These are phyloP conservation scores for Sebastes vulpes DNA, from an alignment of 2,797 vertebrate species.

Conservation along the genomic window DNA sequence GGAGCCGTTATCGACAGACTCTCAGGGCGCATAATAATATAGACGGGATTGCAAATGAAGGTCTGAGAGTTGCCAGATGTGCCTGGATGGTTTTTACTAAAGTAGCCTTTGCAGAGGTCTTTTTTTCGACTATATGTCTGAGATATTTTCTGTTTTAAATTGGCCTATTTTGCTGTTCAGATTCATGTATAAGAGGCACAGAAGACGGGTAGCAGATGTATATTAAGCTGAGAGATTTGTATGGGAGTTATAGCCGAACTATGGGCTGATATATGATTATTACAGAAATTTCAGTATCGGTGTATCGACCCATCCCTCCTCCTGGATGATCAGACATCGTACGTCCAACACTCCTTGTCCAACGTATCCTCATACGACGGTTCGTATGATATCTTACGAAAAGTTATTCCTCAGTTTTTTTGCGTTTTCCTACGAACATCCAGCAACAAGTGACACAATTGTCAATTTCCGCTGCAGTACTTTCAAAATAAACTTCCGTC, in stretches of 20 bases:
- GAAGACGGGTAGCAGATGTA: background rate
- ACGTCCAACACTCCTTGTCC: background rate
- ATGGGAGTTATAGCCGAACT: background rate
- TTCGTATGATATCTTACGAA: too few species aligned
- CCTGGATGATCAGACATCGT: background rate
- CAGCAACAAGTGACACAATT: too few species aligned
- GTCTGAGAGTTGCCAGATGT: conserved; percentile 9
- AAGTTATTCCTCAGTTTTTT: too few species aligned
- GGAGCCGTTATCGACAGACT: conserved; percentile 44
- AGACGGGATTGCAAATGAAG: conserved; percentile 13
- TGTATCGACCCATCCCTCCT: background rate
- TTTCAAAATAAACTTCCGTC: too few species aligned
- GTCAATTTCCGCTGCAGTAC: too few species aligned
- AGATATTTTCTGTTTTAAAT: conserved; percentile 1
- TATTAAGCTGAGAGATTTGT: conserved; percentile 19
- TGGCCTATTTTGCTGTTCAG: background rate
- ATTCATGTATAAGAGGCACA: background rate
- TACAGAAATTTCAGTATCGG: background rate
- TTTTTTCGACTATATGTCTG: conserved; percentile 22
- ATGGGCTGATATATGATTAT: background rate
- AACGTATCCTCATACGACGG: background rate
- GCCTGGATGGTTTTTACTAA: conserved; percentile 1
- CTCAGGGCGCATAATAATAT: conserved; percentile 17
- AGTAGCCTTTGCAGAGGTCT: conserved; percentile 15
- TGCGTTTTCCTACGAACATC: too few species aligned